phyloP scores from a whole-genome alignment of 2,797 vertebrate species.

The Intellagama lesueurii region DNA sequence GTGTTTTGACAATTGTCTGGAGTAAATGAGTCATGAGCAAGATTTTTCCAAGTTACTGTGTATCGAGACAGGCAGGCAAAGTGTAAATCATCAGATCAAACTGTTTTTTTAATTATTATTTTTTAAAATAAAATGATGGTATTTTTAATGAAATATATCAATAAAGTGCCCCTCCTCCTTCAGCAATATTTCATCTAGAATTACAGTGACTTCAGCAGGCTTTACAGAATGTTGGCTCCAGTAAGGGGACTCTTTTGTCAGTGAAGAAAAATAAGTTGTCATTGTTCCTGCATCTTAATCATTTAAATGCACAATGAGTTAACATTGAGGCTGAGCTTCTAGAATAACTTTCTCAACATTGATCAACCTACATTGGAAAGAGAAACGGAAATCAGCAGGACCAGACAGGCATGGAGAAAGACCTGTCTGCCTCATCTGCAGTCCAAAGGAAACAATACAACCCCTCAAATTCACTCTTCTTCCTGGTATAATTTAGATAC shows the following conservation, averaged over 20 bases:
- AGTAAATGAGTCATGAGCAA: background rate
- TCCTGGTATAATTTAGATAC: too few relatives aligned
- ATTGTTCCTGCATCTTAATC: constrained; percentile 68
- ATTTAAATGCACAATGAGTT: constrained; percentile 70
- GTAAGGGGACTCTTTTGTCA: constrained; percentile 73
- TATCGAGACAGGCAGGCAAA: constrained; percentile 46
- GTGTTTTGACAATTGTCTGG: background rate
- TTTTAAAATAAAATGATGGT: constrained; percentile 69
- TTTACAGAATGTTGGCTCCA: constrained; percentile 71
- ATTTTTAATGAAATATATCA: constrained; percentile 76
- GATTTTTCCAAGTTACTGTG: background rate
- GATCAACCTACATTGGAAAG: background rate
- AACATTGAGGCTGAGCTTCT: constrained; percentile 58
- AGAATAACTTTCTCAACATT: constrained; percentile 63
- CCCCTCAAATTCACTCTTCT: too few relatives aligned
- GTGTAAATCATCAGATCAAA: constrained; percentile 70
- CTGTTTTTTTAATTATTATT: background rate
- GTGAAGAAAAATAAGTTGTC: constrained; percentile 61
- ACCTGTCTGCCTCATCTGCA: background rate
- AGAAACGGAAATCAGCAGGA: background rate
- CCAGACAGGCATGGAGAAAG: background rate
- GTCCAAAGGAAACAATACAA: background rate
- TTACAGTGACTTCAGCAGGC: constrained; percentile 72
- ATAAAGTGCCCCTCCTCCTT: constrained; percentile 59
- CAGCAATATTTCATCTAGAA: constrained; percentile 74